A percentile compares a stretch with the other conserved stretches of the same genome.
These are phyloP conservation scores for Thunnus thynnus DNA, from an alignment of 2,113 vertebrate species.

Conservation along the genomic window DNA sequence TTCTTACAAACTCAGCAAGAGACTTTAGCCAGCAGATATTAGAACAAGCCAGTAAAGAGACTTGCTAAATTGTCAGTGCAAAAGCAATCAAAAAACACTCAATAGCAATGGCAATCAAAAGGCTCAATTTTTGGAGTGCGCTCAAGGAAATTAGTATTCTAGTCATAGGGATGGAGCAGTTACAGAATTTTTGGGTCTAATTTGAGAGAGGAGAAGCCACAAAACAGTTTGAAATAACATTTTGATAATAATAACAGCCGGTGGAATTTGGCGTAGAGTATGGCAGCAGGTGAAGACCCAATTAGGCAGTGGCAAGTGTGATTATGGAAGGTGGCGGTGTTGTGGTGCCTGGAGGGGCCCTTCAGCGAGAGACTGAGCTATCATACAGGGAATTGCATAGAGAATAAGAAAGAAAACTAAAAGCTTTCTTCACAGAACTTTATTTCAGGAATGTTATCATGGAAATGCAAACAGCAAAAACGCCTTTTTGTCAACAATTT, in stretches of 20 bases:
- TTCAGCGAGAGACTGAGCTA: slow-evolving; percentile 17
- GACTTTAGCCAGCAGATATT: neutral
- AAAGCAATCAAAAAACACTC: slow-evolving; percentile 1
- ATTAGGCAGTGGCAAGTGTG: slow-evolving; percentile 47
- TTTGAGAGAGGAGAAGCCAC: neutral
- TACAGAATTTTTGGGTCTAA: neutral
- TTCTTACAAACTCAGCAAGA: neutral
- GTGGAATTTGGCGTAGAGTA: neutral
- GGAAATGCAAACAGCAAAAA: neutral
- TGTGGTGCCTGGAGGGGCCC: slow-evolving; percentile 29
- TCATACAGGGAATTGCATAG: neutral
- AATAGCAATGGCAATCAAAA: neutral
- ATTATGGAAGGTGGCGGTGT: slow-evolving; percentile 42
- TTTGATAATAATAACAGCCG: slow-evolving; percentile 3
- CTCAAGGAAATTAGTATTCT: slow-evolving; percentile 3
- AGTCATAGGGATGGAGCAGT: neutral
- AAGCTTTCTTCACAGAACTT: slow-evolving; percentile 18
- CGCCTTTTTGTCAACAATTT: neutral
- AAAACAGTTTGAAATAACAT: slow-evolving; percentile 9
- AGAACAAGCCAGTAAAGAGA: neutral
- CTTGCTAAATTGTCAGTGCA: neutral
- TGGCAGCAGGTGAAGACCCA: slow-evolving; percentile 35
- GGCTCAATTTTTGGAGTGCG: neutral
- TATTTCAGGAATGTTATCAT: neutral
- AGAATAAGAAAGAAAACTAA: neutral